Percentiles rank a stretch among this genome's conserved stretches.
phyloP scores from a whole-genome alignment of 2,797 vertebrate species.

The Hydrolagus colliei region DNA sequence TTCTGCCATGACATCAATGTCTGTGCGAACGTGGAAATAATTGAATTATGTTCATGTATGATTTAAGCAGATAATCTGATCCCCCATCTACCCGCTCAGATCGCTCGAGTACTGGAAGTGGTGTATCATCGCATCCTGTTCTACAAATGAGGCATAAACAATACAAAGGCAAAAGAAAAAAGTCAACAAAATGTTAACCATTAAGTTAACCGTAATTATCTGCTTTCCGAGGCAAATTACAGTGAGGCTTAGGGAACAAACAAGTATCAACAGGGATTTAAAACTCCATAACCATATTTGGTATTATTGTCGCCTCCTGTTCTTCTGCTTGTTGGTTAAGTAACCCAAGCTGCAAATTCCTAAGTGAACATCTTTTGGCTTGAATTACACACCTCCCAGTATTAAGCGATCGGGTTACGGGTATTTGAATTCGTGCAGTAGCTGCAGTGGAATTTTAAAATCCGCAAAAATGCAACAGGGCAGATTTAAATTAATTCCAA shows the following conservation, averaged over 20 bases:
- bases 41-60: no score
- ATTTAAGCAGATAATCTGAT: no score
- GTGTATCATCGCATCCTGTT: no score
- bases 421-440: neutral
- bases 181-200: neutral
- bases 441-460: neutral
- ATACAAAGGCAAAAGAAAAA: neutral
- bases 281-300: neutral
- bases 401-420: neutral
- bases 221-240: neutral
- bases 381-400: neutral
- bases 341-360: neutral
- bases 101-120: no score
- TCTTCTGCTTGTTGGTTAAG: neutral
- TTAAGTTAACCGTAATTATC: neutral
- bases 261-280: neutral
- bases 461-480: neutral
- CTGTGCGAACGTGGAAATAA: no score
- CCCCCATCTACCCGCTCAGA: no score
- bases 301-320: neutral
- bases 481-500: neutral
- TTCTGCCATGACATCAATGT: no score
- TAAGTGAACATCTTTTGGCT: constrained; percentile 5
- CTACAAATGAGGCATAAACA: no score
- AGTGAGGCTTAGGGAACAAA: neutral